Evolutionary conservation across 2,888 invertebrate genomes (phyloP).

Genomic region (Athalia cordata): DNA sequence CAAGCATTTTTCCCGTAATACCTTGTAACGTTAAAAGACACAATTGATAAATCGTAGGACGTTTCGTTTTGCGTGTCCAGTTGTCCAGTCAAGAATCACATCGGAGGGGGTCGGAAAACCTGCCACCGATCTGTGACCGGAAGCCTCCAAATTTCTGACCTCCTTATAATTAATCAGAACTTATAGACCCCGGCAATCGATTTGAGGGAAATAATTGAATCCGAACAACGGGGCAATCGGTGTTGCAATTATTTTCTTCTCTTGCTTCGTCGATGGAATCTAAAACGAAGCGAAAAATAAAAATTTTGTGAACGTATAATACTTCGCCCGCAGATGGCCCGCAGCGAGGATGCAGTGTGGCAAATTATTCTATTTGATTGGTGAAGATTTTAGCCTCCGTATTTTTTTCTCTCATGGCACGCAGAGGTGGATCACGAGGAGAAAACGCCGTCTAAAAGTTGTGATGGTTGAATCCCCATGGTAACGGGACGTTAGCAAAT

Average conservation of each 20-base stretch:
- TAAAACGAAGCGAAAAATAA: background rate
- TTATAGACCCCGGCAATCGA: background rate
- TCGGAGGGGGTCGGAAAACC: conserved; percentile 37
- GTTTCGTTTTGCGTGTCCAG: conserved; percentile 44
- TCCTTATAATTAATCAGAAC: background rate
- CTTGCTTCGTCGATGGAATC: background rate
- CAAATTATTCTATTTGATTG: conserved; percentile 33
- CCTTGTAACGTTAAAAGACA: conserved; percentile 61
- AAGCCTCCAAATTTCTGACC: background rate
- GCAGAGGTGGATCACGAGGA: background rate
- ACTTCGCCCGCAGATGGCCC: background rate
- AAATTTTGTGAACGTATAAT: background rate
- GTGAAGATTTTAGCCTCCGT: conserved; percentile 38
- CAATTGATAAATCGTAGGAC: conserved; percentile 44
- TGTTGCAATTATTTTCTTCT: too few relatives aligned
- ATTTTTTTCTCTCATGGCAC: background rate
- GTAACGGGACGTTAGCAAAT: conserved; percentile 44
- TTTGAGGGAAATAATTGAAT: background rate
- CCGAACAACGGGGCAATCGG: background rate
- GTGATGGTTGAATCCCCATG: conserved; percentile 20
- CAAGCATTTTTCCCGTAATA: conserved; percentile 68
- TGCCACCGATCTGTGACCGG: conserved; percentile 35
- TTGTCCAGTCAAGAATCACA: conserved; percentile 34
- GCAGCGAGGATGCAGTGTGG: background rate
- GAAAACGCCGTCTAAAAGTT: conserved; percentile 20